Base-by-base conservation (phyloP, 2,888 invertebrate species). In the Apamea epomidion region DNA sequence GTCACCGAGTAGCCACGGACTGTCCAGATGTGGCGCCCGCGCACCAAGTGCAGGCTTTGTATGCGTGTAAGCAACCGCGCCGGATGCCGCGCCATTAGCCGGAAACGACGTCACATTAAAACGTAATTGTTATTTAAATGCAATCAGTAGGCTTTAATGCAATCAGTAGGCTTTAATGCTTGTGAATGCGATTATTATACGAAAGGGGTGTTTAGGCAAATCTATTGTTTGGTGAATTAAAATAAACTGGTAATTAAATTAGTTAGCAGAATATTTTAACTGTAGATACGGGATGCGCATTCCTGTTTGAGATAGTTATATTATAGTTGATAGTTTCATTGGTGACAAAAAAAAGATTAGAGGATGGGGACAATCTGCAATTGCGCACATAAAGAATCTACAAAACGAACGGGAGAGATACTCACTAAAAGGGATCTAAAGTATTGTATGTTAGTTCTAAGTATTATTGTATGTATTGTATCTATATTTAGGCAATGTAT, bases 71-170 rank as follows among this genome's bases (percentile, higher is more conserved):
- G 94, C 93, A 93, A 83, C 89, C 87, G 80, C 90, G 85, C 91
- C 93, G 95, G 95, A 94, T 93, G 92, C 94, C 91, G 90, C 92
- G 91, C 89, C 92, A 88, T 88, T 84, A 90, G 74, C 91, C 93
- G 95, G 95, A 95, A 93, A 92, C 90, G 87, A 91, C 92, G 92
- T 92, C 92, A 94, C 92, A 94, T 93, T 92, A 92, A 87, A 93
- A 92, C 90, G 90, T 95, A 95, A 96, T 95, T 94, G 94, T 94
- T 93, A 93, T 94, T 94, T 93, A 94, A 94, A 94, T 93, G 91
- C 90, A 92, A 93, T 93, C 90, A 90, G 72, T 75, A 89, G 85
- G 84, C 88, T 83, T 83, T 89, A 88, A 89, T 87, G 85, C 73
- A 92, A 93, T 93, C 90, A 90, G 72, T 75, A 89, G 85, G 84